phyloP scores from a whole-genome alignment of 1,140 invertebrate species.

The Lysiphlebus fabarum region DNA sequence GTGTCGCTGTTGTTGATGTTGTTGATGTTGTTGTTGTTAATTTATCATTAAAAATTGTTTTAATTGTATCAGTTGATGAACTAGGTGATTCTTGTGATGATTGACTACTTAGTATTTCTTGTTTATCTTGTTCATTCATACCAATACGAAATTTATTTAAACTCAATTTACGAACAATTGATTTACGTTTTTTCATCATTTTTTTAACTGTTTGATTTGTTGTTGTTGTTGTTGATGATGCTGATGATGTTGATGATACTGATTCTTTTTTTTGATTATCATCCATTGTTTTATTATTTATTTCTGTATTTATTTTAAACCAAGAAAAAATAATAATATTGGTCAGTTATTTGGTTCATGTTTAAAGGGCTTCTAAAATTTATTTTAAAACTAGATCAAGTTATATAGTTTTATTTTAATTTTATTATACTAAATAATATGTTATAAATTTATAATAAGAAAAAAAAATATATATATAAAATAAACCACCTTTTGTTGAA shows the following conservation, averaged over 20 bases:
- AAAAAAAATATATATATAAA: too few relatives aligned
- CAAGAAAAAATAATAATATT: conserved; percentile 12
- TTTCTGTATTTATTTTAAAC: conserved; percentile 2
- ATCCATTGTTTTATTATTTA: background rate
- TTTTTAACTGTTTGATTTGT: conserved; percentile 25
- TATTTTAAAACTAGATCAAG: conserved; percentile 5
- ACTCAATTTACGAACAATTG: conserved; percentile 44
- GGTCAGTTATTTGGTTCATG: background rate
- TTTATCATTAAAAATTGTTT: conserved; percentile 22
- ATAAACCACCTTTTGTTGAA: too few relatives aligned
- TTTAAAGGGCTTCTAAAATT: conserved; percentile 23
- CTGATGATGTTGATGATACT: conserved; percentile 16
- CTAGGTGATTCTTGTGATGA: conserved; percentile 44
- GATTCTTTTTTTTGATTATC: background rate
- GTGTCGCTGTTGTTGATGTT: conserved; percentile 15
- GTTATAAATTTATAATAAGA: background rate
- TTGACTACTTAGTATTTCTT: conserved; percentile 45
- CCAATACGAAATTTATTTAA: conserved; percentile 45
- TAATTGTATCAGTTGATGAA: conserved; percentile 37
- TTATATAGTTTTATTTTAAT: background rate
- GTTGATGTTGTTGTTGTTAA: conserved; percentile 17
- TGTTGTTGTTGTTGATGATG: conserved; percentile 18
- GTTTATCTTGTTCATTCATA: conserved; percentile 36
- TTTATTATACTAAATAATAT: background rate
- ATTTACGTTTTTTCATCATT: conserved; percentile 38